Evolutionary conservation across 2,113 vertebrate species (phyloP).

Genomic region (Proteles cristata): DNA sequence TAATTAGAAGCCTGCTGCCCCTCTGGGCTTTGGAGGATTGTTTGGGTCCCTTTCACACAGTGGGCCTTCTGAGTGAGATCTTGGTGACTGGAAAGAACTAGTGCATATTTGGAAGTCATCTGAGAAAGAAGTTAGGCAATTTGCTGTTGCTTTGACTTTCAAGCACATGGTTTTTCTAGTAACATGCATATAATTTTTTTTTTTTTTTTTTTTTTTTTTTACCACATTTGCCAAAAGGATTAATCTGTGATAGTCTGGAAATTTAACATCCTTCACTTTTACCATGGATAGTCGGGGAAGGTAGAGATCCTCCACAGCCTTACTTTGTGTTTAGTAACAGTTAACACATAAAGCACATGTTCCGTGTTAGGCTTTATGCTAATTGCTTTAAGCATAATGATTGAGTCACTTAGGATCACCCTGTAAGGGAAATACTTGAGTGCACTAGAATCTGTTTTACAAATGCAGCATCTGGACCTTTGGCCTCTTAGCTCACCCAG

Average conservation of each 20-base stretch:
- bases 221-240: background rate
- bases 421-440: fast-evolving
- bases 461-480: background rate
- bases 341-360: fast-evolving
- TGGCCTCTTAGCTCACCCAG: background rate
- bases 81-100: background rate
- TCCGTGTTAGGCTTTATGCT: background rate
- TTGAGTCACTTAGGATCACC: background rate
- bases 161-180: background rate
- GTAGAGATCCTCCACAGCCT: background rate
- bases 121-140: background rate
- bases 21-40: background rate
- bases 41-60: background rate
- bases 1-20: background rate
- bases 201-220: background rate
- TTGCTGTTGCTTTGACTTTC: background rate
- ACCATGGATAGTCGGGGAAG: background rate
- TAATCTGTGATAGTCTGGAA: background rate
- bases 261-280: background rate
- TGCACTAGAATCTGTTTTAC: background rate
- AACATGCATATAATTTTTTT: background rate
- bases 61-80: background rate
- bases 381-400: background rate
- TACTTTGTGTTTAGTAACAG: background rate
- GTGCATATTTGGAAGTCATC: background rate